A percentile compares a stretch with the other conserved stretches of the same genome.
Conservation (phyloP, 92 coral and sea anemone genomes). For the Galaxea fascicularis region DNA sequence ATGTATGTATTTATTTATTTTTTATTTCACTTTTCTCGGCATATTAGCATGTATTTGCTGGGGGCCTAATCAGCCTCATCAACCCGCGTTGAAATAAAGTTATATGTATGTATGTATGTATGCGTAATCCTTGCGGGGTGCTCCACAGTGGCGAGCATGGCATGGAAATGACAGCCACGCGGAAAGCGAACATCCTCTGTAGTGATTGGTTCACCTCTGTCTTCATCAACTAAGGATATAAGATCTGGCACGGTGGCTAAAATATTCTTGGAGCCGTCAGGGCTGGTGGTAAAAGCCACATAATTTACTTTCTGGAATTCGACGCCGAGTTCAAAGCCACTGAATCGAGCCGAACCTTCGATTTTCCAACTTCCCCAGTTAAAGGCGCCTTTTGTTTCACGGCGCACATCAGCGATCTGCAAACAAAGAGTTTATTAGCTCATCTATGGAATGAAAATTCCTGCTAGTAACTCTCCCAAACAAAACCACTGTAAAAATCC, state of each 20-base stretch:
- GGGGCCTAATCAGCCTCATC: too few species aligned
- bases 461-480: too few species aligned
- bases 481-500: too few species aligned
- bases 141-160: slow-evolving; percentile 76
- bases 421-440: not conserved
- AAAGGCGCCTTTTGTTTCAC: slow-evolving; percentile 80
- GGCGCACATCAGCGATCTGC: slow-evolving; percentile 86
- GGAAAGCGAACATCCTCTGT: slow-evolving; percentile 91
- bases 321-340: slow-evolving; percentile 51
- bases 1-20: too few species aligned
- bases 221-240: slow-evolving; percentile 86
- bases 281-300: slow-evolving; percentile 65
- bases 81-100: too few species aligned
- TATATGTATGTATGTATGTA: too few species aligned
- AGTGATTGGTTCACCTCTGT: slow-evolving; percentile 89
- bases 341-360: slow-evolving; percentile 62
- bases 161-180: slow-evolving; percentile 90
- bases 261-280: slow-evolving; percentile 70
- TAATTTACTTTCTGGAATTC: slow-evolving; percentile 95
- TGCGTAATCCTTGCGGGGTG: slow-evolving; percentile 68
- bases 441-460: too few species aligned
- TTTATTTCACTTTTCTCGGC: too few species aligned
- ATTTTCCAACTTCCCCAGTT: slow-evolving; percentile 72
- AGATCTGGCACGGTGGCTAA: slow-evolving; percentile 90
- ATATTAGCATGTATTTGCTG: too few species aligned